These are phyloP conservation scores for Euzophera pinguis DNA, from an alignment of 2,888 invertebrate genomes.

Conservation along the genomic window DNA sequence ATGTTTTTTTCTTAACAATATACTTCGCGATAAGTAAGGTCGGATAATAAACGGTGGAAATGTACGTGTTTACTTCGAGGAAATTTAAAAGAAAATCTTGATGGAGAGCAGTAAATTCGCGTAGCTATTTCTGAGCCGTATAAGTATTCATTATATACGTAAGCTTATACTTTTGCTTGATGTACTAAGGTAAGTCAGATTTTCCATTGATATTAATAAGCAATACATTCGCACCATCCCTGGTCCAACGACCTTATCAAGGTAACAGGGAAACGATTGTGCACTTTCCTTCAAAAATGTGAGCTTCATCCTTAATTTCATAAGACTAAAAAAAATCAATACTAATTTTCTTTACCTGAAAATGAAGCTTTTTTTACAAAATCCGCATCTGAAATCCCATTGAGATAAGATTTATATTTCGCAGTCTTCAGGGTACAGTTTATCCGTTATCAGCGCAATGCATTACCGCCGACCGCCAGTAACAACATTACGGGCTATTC, in stretches of 20 bases:
- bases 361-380: constrained; percentile 1
- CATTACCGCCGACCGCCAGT: constrained; percentile 51
- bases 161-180: constrained; percentile 22
- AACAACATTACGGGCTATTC: constrained; percentile 79
- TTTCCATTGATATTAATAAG: too few species aligned
- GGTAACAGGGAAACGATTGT: too few species aligned
- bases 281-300: too few species aligned
- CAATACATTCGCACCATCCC: too few species aligned
- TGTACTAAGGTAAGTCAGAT: not conserved
- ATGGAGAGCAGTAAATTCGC: constrained; percentile 59
- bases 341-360: too few species aligned
- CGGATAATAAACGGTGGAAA: constrained; percentile 75
- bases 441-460: constrained; percentile 78
- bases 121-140: constrained; percentile 37
- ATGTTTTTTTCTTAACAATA: constrained; percentile 69
- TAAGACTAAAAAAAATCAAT: too few species aligned
- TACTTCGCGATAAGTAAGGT: constrained; percentile 66
- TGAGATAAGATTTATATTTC: constrained; percentile 32
- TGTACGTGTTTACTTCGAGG: constrained; percentile 56
- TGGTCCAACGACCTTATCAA: too few species aligned
- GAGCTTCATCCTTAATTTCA: too few species aligned
- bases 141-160: constrained; percentile 27
- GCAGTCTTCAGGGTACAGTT: constrained; percentile 75
- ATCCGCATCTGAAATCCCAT: constrained; percentile 17
- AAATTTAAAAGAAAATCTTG: constrained; percentile 63